Conservation (phyloP, 2,113 vertebrate species). For the Osmerus mordax region DNA sequence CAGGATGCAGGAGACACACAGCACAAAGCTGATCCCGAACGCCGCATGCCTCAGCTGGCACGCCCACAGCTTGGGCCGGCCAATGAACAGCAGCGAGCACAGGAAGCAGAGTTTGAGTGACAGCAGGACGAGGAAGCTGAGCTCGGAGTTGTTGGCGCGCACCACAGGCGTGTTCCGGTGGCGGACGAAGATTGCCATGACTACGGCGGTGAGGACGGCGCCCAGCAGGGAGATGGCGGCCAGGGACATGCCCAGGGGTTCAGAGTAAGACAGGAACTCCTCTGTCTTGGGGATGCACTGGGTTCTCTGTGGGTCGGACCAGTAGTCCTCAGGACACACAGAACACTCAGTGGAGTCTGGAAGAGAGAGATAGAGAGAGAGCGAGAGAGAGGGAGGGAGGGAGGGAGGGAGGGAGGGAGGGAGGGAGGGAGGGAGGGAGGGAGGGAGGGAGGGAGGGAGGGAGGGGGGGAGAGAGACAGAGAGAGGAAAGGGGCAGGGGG, state of each 20-base stretch:
- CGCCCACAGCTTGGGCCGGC: slow-evolving; percentile 61
- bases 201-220: slow-evolving; percentile 41
- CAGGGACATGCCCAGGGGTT: slow-evolving; percentile 67
- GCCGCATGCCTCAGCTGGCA: slow-evolving; percentile 71
- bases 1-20: slow-evolving; percentile 70
- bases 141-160: slow-evolving; percentile 68
- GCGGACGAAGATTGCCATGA: slow-evolving; percentile 53
- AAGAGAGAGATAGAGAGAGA: not conserved
- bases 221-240: slow-evolving; percentile 54
- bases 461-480: no score
- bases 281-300: slow-evolving; percentile 62
- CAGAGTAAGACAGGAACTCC: slow-evolving; percentile 68
- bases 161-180: slow-evolving; percentile 67
- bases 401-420: no score
- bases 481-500: no score
- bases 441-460: no score
- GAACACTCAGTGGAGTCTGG: slow-evolving; percentile 42
- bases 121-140: slow-evolving; percentile 70
- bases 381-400: not conserved
- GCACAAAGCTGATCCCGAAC: slow-evolving; percentile 73
- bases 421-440: no score
- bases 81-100: slow-evolving; percentile 71
- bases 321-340: slow-evolving; percentile 65
- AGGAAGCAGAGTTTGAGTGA: slow-evolving; percentile 73
- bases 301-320: slow-evolving; percentile 60